Evolutionary conservation across 2,113 vertebrate genomes (phyloP), one percentile per base, ranked within the genome.

Genomic region (Oenanthe melanoleuca): DNA sequence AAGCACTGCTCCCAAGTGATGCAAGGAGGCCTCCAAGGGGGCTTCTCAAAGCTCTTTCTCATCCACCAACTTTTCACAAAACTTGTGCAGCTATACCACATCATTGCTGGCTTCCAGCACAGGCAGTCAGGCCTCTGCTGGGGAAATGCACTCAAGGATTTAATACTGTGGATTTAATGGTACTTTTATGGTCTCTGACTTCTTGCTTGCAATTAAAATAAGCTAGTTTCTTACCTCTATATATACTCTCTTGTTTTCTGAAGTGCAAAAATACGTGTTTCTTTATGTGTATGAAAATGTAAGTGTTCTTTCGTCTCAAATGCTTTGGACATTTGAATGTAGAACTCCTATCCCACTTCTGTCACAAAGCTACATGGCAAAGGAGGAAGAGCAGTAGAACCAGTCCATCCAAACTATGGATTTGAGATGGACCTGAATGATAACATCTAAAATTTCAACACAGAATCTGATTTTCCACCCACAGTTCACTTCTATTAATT

Each of bases 311-410:
- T 63, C 71, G 14, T 50, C 72, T 80, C 25, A 33, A 66, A 71
- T 38, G 5, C 25, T 50, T 88, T 38, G 65, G 93, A 61, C 8
- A 31, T 19, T 50, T 53, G 66, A 80, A 83, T 3, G 12, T n/a
- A 37, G 44, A 53, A 92, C 50, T 87, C 75, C 19, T 49, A 52
- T 50, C 34, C 55, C 34, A 63, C 24, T 89, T 59, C 37, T 91
- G 45, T 86, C 74, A 70, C 50, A 91, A 74, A 91, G 65, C 34
- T 65, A 20, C 4, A 0, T 38, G 71, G 38, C 40, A 50, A 85
- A 88, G 70, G n/a, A 94, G 50, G 11, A 86, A 85, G 34, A 86
- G 67, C 71, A 63, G 93, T 56, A 86, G 49, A 96, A 93, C 87
- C 67, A 83, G 92, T 93, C 72, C 56, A 66, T 70, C 52, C 9